Evolutionary conservation across 92 coral and sea anemone species (phyloP), one percentile per base, ranked within the genome.

Genomic region (Phymanthus crucifer): DNA sequence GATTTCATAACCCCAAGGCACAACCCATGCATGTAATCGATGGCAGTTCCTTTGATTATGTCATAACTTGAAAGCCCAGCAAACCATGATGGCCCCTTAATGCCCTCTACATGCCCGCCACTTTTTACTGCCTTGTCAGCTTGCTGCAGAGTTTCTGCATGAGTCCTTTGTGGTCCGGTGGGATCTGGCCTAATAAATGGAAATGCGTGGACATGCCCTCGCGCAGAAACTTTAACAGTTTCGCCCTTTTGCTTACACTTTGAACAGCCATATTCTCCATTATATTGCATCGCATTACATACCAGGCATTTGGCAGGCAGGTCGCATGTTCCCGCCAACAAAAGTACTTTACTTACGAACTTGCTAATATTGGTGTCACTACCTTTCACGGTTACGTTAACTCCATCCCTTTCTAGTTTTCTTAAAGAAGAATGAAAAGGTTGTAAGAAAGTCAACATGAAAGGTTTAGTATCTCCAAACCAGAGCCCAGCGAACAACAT

Each of bases 401-500:
- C 26, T 40, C 90, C 90, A 37, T 81, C 86, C 9, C 74, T 86
- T 43, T 86, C 90, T 48, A 81, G 74, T 66, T 46, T 78, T 40
- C 78, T 46, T 14, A 72, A 38, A 33, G 77, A 76, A 3, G 84
- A 83, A 64, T 87, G 87, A 56, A 87, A 87, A 45, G 87, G 91
- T 66, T 87, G 79, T 31, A 87, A 74, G 40, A 76, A 83, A 50
- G 91, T 87, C 7, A 87, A 74, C 91, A 87, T 87, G 78, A 75
- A 75, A 43, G 90, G 90, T 65, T 86, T 86, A 29, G 83, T 70
- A 72, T 76, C 78, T 34, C 90, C 90, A 71, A 86, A 86, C 90
- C 86, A 86, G 17, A 81, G 90, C n/a, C 90, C 90, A 71, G 90
- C 90, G 47, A 86, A 76, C 8, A 86, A 61, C 90, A 86, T 86